phyloP scores from a whole-genome alignment of 2,113 vertebrate genomes.

The Monarcha castaneiventris region DNA sequence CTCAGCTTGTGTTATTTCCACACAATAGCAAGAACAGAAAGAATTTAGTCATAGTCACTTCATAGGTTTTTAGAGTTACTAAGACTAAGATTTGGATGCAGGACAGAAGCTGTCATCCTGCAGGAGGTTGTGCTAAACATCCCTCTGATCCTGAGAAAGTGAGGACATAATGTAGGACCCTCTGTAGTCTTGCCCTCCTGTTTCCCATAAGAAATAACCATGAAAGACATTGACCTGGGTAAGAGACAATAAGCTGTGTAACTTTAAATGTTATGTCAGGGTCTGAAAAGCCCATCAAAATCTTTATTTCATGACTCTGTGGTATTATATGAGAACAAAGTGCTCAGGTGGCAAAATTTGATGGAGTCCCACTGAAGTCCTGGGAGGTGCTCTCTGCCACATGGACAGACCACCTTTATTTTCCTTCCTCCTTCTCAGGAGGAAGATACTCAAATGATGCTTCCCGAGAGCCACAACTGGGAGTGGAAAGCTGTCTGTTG shows the following conservation, averaged over 20 bases:
- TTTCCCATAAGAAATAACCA: background rate
- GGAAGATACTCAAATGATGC: background rate
- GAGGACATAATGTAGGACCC: background rate
- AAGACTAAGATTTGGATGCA: background rate
- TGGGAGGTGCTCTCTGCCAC: background rate
- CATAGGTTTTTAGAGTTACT: background rate
- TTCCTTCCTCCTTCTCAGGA: background rate
- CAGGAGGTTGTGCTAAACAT: background rate
- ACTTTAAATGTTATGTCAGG: background rate
- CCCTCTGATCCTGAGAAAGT: background rate
- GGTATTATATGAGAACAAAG: background rate
- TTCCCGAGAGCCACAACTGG: accelerated
- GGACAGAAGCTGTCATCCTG: background rate
- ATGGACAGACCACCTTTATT: accelerated
- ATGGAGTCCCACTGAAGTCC: background rate
- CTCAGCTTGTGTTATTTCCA: background rate
- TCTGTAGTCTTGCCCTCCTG: accelerated
- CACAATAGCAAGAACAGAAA: background rate
- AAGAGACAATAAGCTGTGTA: background rate
- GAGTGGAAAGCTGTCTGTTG: background rate
- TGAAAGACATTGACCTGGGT: background rate
- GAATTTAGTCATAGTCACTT: background rate
- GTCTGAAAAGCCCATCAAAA: background rate
- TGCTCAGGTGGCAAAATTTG: background rate
- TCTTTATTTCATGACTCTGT: background rate